A percentile compares a stretch with the other conserved stretches of the same genome.
Evolutionary conservation across 1,140 invertebrate genomes (phyloP).

Genomic region (Aphelenchoides fujianensis): DNA sequence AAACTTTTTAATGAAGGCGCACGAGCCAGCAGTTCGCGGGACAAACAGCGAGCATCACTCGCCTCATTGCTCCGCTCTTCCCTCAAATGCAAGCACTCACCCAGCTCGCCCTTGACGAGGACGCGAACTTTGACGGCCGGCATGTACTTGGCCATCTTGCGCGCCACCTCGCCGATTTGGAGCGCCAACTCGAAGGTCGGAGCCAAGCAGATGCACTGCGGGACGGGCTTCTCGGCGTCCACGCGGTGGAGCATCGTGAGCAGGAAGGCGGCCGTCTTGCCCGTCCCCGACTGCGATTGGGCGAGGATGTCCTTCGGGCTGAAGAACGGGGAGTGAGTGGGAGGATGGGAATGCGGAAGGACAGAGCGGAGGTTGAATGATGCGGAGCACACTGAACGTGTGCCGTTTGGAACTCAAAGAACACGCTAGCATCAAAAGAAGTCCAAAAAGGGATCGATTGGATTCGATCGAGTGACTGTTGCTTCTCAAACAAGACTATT

Average conservation of each 20-base stretch:
- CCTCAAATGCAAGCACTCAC: slow-evolving; percentile 24
- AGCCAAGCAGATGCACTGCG: slow-evolving; percentile 83
- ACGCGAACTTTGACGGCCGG: slow-evolving; percentile 82
- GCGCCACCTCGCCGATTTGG: slow-evolving; percentile 86
- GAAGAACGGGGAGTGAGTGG: slow-evolving; percentile 64
- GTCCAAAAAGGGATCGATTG: no score
- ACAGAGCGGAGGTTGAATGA: slow-evolving; percentile 12
- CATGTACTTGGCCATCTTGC: slow-evolving; percentile 87
- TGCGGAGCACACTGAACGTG: not conserved
- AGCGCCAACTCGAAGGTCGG: slow-evolving; percentile 95
- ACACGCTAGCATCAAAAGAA: not conserved
- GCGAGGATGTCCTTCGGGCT: slow-evolving; percentile 97
- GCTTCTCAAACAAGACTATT: no score
- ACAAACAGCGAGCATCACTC: no score
- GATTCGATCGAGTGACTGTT: no score
- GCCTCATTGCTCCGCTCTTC: no score
- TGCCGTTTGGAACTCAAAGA: slow-evolving; percentile 2
- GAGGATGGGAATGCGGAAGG: not conserved
- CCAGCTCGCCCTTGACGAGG: slow-evolving; percentile 81
- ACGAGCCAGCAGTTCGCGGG: no score
- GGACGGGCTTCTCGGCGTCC: slow-evolving; percentile 74
- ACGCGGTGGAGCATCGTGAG: slow-evolving; percentile 93
- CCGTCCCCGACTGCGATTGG: slow-evolving; percentile 96
- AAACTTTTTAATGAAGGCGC: no score
- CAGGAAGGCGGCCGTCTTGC: slow-evolving; percentile 97